Conservation (phyloP, 2,797 vertebrate genomes). For the Acanthurus leucopareius region DNA sequence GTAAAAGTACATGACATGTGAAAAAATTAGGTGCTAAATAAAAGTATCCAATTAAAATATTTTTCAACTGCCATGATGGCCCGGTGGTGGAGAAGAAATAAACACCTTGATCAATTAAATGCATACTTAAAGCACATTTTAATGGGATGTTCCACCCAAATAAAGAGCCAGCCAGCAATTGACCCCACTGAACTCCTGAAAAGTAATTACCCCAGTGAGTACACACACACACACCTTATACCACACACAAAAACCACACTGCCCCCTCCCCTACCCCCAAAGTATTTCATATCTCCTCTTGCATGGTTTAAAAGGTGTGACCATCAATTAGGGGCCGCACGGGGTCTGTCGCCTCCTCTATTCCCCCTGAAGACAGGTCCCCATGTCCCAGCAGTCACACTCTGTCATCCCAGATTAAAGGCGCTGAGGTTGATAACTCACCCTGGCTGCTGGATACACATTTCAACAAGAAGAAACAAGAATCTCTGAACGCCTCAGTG, state of each 20-base stretch:
- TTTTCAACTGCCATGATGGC: not conserved
- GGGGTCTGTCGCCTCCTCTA: not conserved
- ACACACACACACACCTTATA: conserved; percentile 9
- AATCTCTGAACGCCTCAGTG: conserved; percentile 9
- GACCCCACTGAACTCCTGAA: conserved; percentile 50
- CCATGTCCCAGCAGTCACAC: conserved; percentile 46
- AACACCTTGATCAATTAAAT: conserved; percentile 2
- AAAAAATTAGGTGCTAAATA: not conserved
- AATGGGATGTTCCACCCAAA: conserved; percentile 52
- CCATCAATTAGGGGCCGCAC: conserved; percentile 62
- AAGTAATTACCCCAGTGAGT: conserved; percentile 55
- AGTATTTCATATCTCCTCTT: conserved; percentile 42
- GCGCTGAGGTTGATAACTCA: conserved; percentile 56
- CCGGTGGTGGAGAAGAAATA: not conserved
- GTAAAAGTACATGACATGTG: not conserved
- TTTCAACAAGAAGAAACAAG: not conserved
- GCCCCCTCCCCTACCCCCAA: not conserved
- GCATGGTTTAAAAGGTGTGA: conserved; percentile 68
- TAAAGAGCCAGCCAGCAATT: conserved; percentile 52
- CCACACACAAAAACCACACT: conserved; percentile 11
- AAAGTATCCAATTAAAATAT: not conserved
- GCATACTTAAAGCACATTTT: conserved; percentile 27
- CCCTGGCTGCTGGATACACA: conserved; percentile 38
- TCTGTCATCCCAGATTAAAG: conserved; percentile 71
- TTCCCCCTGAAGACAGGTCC: conserved; percentile 8